Conservation (phyloP, 2,888 invertebrate genomes). For the Drosophila lacicola region DNA sequence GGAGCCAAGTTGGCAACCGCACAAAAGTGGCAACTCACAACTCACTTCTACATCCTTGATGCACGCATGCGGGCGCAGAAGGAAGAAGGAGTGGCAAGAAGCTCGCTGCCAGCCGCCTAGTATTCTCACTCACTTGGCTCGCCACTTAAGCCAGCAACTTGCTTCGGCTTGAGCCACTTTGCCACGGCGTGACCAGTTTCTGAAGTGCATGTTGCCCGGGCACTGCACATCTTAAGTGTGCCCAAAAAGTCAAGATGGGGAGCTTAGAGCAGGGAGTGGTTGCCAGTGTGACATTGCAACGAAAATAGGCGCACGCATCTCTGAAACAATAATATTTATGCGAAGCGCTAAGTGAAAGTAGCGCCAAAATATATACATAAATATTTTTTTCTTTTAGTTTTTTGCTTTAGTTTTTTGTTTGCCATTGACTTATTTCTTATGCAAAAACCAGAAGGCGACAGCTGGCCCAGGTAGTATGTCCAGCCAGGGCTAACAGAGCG, state of each 20-base stretch:
- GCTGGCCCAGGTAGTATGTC: conserved; percentile 31
- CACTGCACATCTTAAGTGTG: conserved; percentile 19
- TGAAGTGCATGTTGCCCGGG: conserved; percentile 23
- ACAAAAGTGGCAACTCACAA: conserved; percentile 54
- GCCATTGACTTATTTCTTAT: conserved; percentile 58
- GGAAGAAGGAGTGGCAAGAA: conserved; percentile 31
- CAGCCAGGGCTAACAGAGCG: conserved; percentile 27
- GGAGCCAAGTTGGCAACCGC: conserved; percentile 35
- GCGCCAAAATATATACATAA: conserved; percentile 42
- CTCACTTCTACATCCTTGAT: conserved; percentile 46
- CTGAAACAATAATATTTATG: conserved; percentile 71
- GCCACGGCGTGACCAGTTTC: conserved; percentile 29
- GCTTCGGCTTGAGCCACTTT: conserved; percentile 36
- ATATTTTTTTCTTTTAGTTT: conserved; percentile 35
- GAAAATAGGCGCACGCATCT: conserved; percentile 47
- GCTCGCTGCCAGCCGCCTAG: conserved; percentile 20
- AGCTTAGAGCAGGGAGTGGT: not conserved
- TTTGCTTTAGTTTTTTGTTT: conserved; percentile 61
- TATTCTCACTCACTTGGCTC: conserved; percentile 43
- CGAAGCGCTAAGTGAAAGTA: conserved; percentile 60
- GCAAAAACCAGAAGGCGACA: conserved; percentile 45
- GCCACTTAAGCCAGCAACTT: conserved; percentile 64
- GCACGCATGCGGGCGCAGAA: conserved; percentile 51
- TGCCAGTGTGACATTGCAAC: conserved; percentile 57
- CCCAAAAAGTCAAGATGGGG: conserved; percentile 16